Conservation (phyloP, 1,140 invertebrate genomes). For the Anastatus disparis region DNA sequence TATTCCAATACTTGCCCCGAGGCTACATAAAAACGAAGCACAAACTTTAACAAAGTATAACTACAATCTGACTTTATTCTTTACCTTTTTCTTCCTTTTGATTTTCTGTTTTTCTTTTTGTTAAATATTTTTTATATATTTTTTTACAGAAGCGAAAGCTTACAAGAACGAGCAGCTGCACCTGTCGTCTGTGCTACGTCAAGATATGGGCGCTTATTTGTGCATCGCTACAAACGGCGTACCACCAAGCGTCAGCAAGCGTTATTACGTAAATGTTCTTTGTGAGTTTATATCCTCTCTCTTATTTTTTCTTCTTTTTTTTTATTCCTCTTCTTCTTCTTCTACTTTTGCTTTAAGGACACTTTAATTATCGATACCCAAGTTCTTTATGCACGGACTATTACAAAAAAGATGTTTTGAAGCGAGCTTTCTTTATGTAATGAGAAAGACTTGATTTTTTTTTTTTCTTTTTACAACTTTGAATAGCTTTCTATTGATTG, state of each 20-base stretch:
- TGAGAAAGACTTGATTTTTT: neutral
- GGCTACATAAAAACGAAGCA: too few species aligned
- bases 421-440: neutral
- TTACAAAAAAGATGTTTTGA: too few species aligned
- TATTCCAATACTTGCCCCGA: too few species aligned
- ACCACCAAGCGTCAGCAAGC: constrained; percentile 84
- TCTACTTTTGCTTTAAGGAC: too few species aligned
- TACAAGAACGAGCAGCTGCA: constrained; percentile 78
- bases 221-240: constrained; percentile 90
- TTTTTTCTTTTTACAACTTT: too few species aligned
- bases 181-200: constrained; percentile 77
- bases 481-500: neutral
- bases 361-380: too few species aligned
- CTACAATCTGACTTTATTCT: too few species aligned
- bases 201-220: constrained; percentile 88
- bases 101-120: too few species aligned
- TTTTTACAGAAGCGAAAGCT: constrained; percentile 69
- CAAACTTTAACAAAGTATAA: too few species aligned
- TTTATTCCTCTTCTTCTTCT: neutral
- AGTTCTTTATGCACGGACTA: too few species aligned
- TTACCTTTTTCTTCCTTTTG: too few species aligned
- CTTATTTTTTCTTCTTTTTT: neutral
- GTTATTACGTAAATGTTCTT: constrained; percentile 83
- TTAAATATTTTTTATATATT: too few species aligned
- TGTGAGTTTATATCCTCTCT: constrained; percentile 75